Conservation (phyloP, 2,797 vertebrate species). For the Petrocephalus schoutedeni region DNA sequence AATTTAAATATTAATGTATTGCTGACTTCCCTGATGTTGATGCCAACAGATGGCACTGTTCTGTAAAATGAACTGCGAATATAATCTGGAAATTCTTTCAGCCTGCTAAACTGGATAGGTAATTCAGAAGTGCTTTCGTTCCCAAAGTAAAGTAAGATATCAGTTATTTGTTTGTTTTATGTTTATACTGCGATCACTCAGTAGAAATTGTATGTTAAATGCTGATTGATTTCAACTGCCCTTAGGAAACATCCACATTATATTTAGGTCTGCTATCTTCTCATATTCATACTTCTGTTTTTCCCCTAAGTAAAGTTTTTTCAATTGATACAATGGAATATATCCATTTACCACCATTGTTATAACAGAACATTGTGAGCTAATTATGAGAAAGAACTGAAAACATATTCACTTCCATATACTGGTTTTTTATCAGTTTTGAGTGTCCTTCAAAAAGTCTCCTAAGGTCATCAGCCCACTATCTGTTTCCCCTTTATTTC, state of each 20-base stretch:
- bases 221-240: neutral
- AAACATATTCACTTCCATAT: neutral
- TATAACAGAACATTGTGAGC: neutral
- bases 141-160: neutral
- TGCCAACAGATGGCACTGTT: constrained; percentile 15
- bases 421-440: neutral
- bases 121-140: neutral
- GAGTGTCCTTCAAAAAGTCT: neutral
- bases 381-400: neutral
- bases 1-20: neutral
- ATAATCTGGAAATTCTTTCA: neutral
- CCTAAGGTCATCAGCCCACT: neutral
- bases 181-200: neutral
- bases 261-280: neutral
- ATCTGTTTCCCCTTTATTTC: neutral
- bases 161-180: neutral
- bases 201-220: neutral
- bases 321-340: neutral
- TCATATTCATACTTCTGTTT: neutral
- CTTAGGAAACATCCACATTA: neutral
- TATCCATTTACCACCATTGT: neutral
- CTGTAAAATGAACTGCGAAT: neutral
- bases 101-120: neutral
- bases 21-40: neutral
- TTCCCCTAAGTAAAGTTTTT: neutral